Base-by-base conservation (phyloP, 2,113 vertebrate genomes). In the Myrmecobius fasciatus region DNA sequence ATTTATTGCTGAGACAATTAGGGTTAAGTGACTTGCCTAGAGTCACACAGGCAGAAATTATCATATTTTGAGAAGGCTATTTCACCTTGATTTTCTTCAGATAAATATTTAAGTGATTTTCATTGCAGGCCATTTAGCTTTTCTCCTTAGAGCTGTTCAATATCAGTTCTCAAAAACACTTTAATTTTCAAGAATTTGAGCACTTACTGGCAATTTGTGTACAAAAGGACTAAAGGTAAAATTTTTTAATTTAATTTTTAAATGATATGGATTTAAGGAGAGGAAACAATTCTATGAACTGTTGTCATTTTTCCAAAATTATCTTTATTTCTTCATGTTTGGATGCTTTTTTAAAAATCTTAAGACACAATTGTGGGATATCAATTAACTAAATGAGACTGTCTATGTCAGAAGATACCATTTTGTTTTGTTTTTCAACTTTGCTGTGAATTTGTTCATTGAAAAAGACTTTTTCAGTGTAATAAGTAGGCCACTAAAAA, bases 161-260 rank as follows among this genome's bases (percentile, higher is more conserved):
- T 88, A 75, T 95, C 83, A 26, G 53, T 1, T 0, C 53, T 89
- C 88, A 60, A 89, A 91, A 96, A 56, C 52, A 95, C 91, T 94
- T 96, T 95, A 90, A 93, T 24, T 95, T 53, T 88, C 93, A 97
- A 97, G 92, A 94, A 60, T 95, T 94, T 47, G 52, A 1, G 95
- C 97, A 54, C 95, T 97, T 95, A 95, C 96, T 94, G 93, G 92
- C 92, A 95, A 97, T 97, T 97, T 97, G 95, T 96, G 96, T 92
- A 96, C 96, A 97, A 98, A 97, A 97, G 95, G 36, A 43, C 20
- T 1, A 7, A 43, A 43, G 43, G 67, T 83, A 83, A 83, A 43
- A 43, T 20, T n/a, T 75, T 75, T 67, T 2, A 67, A 67, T 36
- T 67, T 67, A 67, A 12, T 67, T 67, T 20, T 75, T 83, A 83